Base-by-base conservation (phyloP, 2,113 vertebrate species). In the Eupsittula cactorum region DNA sequence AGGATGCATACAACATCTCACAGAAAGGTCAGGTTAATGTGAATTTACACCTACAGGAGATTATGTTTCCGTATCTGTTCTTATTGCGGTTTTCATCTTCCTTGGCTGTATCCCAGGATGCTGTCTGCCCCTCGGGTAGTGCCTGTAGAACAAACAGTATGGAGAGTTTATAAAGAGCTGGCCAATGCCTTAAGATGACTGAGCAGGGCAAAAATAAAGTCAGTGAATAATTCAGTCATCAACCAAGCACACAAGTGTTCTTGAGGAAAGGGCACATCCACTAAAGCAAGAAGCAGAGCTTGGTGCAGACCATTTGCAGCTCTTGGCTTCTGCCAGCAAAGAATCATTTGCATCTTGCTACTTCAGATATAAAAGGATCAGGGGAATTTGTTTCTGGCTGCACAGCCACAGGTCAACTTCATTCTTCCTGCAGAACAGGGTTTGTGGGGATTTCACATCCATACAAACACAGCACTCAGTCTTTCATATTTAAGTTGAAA, bases 11-110 rank as follows among this genome's bases (percentile, higher is more conserved):
- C 4, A 31, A 84, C 91, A 50, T 11, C 64, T 70, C 2, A 33
- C 35, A 95, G 93, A 53, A 77, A 81, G 87, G 59, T 42, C 70
- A 82, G 65, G 88, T 75, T 14, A 79, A 86, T 95, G 88, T 39
- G 95, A 96, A 94, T 97, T 94, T 95, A 96, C 97, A 99, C 99
- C 98, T 98, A 99, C 99, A 99, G 98, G 99, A 99, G 95, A 99
- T 99, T 98, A 99, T 99, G 98, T 99, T 99, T 42, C 99, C 99
- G 1, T 99, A 99, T 98, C 99, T 98, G 95, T 99, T 99, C 98
- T 99, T 99, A 95, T 99, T 99, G 96, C 99, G 99, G 95, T 99
- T 99, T 95, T 99, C 99, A 1, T 99, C 99, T 91, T 99, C 99
- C 96, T 99, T 99, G 97, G 99, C 99, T 4, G 98, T 99, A 39